Conservation (phyloP, 2,113 vertebrate species). For the Brachypodius melanocephalos region DNA sequence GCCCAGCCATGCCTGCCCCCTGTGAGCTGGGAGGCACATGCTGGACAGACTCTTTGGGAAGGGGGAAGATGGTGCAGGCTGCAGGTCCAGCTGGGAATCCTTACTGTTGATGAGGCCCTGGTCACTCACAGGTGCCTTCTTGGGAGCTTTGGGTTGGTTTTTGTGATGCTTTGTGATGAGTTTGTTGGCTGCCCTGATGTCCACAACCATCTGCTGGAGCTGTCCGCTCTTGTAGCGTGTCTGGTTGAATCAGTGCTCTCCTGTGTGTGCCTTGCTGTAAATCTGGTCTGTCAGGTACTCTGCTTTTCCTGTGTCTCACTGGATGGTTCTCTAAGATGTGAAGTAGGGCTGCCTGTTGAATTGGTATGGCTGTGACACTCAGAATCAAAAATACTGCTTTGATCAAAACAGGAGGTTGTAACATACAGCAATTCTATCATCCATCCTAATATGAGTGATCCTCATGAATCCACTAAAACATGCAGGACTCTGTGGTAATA, state of each 20-base stretch:
- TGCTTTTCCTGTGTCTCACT: not conserved
- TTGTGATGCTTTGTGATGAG: not conserved
- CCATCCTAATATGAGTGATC: not conserved
- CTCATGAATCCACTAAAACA: not conserved
- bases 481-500: not conserved
- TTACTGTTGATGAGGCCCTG: not conserved
- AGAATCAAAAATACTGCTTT: not conserved
- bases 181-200: not conserved
- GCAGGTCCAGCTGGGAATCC: not conserved
- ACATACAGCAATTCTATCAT: not conserved
- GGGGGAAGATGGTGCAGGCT: not conserved
- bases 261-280: not conserved
- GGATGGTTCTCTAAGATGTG: not conserved
- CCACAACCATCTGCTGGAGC: not conserved
- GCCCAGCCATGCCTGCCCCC: rapidly evolving
- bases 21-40: rapidly evolving
- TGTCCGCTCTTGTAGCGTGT: not conserved
- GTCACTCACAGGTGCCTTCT: not conserved
- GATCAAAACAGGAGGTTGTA: not conserved
- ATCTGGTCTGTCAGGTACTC: not conserved
- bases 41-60: not conserved
- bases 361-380: not conserved
- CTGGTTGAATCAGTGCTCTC: not conserved
- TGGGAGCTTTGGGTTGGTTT: not conserved
- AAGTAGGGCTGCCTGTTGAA: not conserved